phyloP scores from a whole-genome alignment of 2,113 vertebrate species.

The Zosterops borbonicus region DNA sequence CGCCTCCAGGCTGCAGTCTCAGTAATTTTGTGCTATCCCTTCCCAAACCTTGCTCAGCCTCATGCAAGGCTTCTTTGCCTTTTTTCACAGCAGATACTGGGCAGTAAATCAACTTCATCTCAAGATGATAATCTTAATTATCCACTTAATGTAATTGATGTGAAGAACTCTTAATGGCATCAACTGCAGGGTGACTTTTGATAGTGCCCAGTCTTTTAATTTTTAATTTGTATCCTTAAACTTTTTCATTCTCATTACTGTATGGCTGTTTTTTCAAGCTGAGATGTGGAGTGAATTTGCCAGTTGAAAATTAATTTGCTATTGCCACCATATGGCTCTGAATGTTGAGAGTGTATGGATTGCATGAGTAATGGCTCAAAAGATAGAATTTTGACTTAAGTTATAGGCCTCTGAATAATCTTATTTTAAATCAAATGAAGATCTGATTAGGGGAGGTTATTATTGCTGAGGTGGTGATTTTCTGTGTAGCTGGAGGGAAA shows the following conservation, averaged over 20 bases:
- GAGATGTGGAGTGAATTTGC: not conserved
- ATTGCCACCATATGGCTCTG: not conserved
- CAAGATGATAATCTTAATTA: not conserved
- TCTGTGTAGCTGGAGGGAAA: not conserved
- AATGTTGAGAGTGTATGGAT: not conserved
- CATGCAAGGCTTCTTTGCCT: not conserved
- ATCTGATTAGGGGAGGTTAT: constrained; percentile 17
- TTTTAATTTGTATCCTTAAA: not conserved
- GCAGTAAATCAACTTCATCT: not conserved
- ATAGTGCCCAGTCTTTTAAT: not conserved
- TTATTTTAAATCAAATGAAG: constrained; percentile 13
- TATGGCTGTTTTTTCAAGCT: not conserved
- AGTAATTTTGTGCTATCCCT: not conserved
- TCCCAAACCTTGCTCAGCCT: not conserved
- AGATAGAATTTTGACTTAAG: not conserved
- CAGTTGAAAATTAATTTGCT: not conserved
- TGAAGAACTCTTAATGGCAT: not conserved
- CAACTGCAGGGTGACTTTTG: not conserved
- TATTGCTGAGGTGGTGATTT: constrained; percentile 51
- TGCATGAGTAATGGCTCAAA: not conserved
- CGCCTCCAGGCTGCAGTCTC: not conserved
- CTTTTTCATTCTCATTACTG: not conserved
- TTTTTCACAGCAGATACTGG: not conserved
- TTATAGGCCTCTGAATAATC: not conserved
- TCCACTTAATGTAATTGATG: not conserved